Conservation (phyloP, 2,113 vertebrate species). For the Triplophysa tibetana region DNA sequence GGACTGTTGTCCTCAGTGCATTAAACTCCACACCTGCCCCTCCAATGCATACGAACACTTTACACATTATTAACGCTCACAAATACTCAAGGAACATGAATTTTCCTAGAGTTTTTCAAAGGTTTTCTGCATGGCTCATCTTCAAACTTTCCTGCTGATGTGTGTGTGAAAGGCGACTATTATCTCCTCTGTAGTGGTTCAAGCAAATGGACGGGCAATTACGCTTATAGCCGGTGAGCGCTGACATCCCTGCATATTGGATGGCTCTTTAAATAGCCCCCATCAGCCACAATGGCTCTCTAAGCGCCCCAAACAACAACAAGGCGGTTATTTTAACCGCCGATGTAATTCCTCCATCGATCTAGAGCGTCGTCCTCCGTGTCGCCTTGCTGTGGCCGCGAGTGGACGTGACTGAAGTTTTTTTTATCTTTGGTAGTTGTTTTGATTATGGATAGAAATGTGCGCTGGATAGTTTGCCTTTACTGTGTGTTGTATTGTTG, state of each 20-base stretch:
- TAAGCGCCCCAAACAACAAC: conserved; percentile 74
- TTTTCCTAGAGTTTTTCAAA: conserved; percentile 54
- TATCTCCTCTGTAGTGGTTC: conserved; percentile 70
- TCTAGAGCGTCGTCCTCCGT: conserved; percentile 57
- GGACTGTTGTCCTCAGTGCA: neutral
- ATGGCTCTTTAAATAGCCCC: conserved; percentile 78
- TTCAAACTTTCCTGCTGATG: conserved; percentile 65
- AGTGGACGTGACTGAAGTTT: neutral
- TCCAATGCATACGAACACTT: neutral
- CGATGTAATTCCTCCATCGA: conserved; percentile 70
- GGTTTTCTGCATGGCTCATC: conserved; percentile 64
- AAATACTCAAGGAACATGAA: neutral
- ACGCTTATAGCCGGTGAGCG: conserved; percentile 76
- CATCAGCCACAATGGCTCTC: conserved; percentile 75
- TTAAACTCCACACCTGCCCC: neutral
- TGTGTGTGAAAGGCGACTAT: conserved; percentile 73
- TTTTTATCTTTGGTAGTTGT: conserved; percentile 17
- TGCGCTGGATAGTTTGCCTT: conserved; percentile 8
- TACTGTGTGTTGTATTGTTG: neutral
- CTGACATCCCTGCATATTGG: conserved; percentile 81
- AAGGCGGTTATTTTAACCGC: conserved; percentile 69
- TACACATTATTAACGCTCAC: neutral
- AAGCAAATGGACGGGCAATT: conserved; percentile 79
- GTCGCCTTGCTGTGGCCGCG: conserved; percentile 13
- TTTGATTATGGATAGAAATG: conserved; percentile 10